These are phyloP conservation scores for Hydrolagus affinis DNA, from an alignment of 2,113 vertebrate genomes.

Conservation along the genomic window DNA sequence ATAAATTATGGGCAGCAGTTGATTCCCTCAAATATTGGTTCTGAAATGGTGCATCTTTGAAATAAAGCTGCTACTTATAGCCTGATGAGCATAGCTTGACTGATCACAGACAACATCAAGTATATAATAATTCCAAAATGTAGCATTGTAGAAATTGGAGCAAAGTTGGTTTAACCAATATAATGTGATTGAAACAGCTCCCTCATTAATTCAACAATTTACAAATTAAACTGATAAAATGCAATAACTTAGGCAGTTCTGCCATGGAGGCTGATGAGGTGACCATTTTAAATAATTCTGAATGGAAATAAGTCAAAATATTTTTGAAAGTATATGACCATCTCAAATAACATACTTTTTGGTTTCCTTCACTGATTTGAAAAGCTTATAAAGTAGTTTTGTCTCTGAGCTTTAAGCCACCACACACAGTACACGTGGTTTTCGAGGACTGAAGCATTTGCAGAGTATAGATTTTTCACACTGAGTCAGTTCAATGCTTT, in stretches of 20 bases:
- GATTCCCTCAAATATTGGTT: neutral
- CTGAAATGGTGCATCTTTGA: neutral
- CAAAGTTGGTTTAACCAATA: too few species aligned
- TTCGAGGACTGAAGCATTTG: neutral
- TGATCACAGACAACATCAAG: neutral
- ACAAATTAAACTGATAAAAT: neutral
- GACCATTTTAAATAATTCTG: neutral
- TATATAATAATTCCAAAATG: neutral
- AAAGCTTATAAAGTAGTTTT: neutral
- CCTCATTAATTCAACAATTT: slow-evolving; percentile 20
- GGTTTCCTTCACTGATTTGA: neutral
- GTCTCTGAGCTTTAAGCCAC: neutral
- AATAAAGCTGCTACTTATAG: neutral
- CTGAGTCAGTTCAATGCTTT: neutral
- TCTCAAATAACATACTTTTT: neutral
- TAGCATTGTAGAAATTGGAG: neutral
- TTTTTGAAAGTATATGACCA: neutral
- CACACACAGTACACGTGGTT: neutral
- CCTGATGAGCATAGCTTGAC: neutral
- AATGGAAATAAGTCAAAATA: neutral
- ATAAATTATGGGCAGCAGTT: too few species aligned
- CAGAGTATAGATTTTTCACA: neutral
- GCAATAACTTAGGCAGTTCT: neutral
- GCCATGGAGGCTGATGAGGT: neutral
- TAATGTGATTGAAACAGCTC: neutral